Evolutionary conservation across 2,888 invertebrate genomes (phyloP), one percentile per base, ranked within the genome.

Genomic region (Rhabditophanes sp.): DNA sequence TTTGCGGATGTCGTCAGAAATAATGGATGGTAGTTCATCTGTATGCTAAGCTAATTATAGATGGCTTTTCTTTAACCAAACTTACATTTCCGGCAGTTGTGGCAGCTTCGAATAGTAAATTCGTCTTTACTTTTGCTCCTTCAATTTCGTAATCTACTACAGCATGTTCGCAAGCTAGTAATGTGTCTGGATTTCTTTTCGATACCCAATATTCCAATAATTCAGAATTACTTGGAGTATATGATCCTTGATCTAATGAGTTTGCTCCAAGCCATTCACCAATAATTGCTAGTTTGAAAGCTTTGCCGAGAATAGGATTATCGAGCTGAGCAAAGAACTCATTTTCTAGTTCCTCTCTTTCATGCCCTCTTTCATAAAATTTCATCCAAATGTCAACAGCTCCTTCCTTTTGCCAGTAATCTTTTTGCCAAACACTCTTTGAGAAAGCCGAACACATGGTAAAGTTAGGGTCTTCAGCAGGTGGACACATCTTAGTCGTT

Each of bases 301-400:
- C 61, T 24, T 50, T 53, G 18, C 60, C 60, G 8, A 60, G 47
- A 5, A 60, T 45, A 14, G 60, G 60, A 41, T 60, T 60, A 43
- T 60, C 60, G 25, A 60, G 49, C 29, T 62, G 56, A 5, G 55
- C 46, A 36, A 60, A 60, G 46, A 60, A 60, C 30, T 61, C 53
- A 38, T 56, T 52, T 33, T 60, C 60, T 20, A 60, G 35, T 37
- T 56, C 55, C 1, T 51, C 47, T 24, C 56, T 29, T 4, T 51
- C 44, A 11, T 41, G 50, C 19, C 53, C 53, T 32, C 55, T 40
- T 42, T 59, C 59, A 35, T 56, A 60, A 44, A 59, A 60, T 37
- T 60, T 60, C 60, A 60, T 60, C 60, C 60, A 60, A 4, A 60
- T 56, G 39, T 60, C 60, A 7, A 60, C 53, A 11, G 60, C 60